phyloP scores from a whole-genome alignment of 1,140 invertebrate genomes.

The Coboldia fuscipes region DNA sequence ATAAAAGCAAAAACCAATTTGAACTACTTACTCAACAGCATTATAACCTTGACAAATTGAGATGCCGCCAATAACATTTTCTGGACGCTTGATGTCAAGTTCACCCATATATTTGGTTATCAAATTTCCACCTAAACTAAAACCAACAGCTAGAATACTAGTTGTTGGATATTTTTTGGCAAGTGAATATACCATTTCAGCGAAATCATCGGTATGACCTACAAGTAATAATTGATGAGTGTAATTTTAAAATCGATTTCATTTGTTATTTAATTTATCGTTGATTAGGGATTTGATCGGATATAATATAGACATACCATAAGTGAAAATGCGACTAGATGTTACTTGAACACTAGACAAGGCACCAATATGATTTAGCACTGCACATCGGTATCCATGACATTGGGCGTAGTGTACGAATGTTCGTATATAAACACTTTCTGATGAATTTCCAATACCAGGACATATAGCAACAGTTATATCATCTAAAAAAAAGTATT shows the following conservation, averaged over 20 bases:
- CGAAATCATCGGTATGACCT: conserved; percentile 73
- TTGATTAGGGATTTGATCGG: background rate
- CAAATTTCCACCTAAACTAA: conserved; percentile 76
- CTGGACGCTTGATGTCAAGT: conserved; percentile 30
- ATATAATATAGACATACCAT: conserved; percentile 37
- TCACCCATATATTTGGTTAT: conserved; percentile 79
- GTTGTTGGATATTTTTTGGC: conserved; percentile 47
- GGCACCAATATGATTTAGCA: conserved; percentile 88
- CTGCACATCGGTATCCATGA: conserved; percentile 73
- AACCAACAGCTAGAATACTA: conserved; percentile 63
- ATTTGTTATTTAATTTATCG: background rate
- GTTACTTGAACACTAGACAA: conserved; percentile 64
- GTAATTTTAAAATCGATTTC: conserved; percentile 4
- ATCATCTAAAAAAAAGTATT: conserved; percentile 43
- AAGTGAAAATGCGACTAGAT: conserved; percentile 70
- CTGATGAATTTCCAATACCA: conserved; percentile 82
- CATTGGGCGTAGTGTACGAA: conserved; percentile 78
- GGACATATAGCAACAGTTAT: conserved; percentile 76
- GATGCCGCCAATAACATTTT: conserved; percentile 61
- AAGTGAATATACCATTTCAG: conserved; percentile 54
- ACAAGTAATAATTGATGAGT: conserved; percentile 1
- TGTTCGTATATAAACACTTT: conserved; percentile 79
- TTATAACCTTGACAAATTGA: conserved; percentile 86
- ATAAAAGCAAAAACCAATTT: background rate
- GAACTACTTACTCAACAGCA: conserved; percentile 58